These are phyloP conservation scores for Enoplosus armatus DNA, from an alignment of 2,797 vertebrate species.

Conservation along the genomic window DNA sequence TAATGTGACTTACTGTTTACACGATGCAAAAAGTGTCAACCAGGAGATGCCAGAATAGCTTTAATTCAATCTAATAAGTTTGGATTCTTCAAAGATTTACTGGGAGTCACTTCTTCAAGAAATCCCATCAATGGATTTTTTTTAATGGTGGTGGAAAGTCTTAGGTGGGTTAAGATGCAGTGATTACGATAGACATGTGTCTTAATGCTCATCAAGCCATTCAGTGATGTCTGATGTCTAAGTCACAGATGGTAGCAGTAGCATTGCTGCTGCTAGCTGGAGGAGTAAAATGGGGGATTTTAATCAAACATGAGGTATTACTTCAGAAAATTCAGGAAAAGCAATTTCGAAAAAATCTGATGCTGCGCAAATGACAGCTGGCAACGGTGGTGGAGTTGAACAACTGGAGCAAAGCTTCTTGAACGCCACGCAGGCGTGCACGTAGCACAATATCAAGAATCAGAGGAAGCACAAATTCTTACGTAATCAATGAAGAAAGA, in stretches of 20 bases:
- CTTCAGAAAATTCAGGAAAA: not conserved
- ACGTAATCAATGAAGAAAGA: not conserved
- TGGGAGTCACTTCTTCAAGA: not conserved
- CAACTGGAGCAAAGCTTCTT: not conserved
- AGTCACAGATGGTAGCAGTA: too few species aligned
- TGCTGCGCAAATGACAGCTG: not conserved
- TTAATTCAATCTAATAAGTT: slow-evolving; percentile 1
- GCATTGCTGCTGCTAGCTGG: not conserved
- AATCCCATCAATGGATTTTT: not conserved
- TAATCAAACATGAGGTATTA: not conserved
- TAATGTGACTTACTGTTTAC: slow-evolving; percentile 41
- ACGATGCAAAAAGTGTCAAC: not conserved
- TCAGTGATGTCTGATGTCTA: not conserved
- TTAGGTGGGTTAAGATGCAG: not conserved
- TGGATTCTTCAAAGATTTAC: not conserved
- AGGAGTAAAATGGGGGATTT: not conserved
- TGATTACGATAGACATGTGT: not conserved
- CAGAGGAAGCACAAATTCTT: not conserved
- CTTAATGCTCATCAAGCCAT: not conserved
- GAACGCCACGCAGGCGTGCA: not conserved
- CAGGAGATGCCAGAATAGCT: slow-evolving; percentile 3
- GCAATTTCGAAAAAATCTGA: not conserved
- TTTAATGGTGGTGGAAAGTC: not conserved
- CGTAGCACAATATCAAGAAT: too few species aligned
- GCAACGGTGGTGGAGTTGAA: not conserved